Base-by-base conservation (phyloP, 2,888 invertebrate genomes). In the Stenodera caucasica region DNA sequence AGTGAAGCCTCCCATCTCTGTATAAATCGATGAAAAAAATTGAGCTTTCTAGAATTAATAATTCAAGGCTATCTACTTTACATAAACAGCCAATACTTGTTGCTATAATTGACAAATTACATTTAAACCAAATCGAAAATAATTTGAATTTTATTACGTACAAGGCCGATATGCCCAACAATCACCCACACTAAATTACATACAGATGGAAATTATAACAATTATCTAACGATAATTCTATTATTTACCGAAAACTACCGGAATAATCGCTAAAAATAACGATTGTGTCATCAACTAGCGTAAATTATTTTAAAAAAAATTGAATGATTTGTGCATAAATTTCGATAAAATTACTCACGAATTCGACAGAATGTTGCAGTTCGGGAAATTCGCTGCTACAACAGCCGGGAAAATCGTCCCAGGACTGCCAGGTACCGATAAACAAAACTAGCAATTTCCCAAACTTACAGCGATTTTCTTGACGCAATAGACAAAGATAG, bases 1-100 rank as follows among this genome's bases (percentile, higher is more conserved):
- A 72, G 90, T 88, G 76, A 91, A 86, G 74, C 91, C 92, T 77
- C 87, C 86, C 86, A 86, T n/a, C n/a, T 86, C 65, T 71, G 77
- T 53, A 65, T 40, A 2, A 15, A 40, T 3, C 4, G 7, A 18
- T 8, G 18, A 37, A 9, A 50, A 60, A 32, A 55, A 49, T 23
- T n/a, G 29, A 52, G 53, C 6, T 30, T 29, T 51, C 30, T 51
- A 30, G 26, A 32, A 12, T 29, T 21, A 45, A n/a, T 52, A 18
- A 6, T 14, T 33, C 52, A 52, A 26, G 18, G 33, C 30, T 18
- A 52, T 26, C 30, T 15, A 8, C 15, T 23, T 40, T 54, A 40
- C 7, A 26, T 26, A 6, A 5, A 26, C 3, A 26, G 3, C 7
- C 26, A 26, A 26, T 26, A 26, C 26, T 26, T 26, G 26, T 7